Percentiles rank a stretch among this genome's conserved stretches.
Conservation (phyloP, 2,113 vertebrate genomes). For the Thunnus thynnus region DNA sequence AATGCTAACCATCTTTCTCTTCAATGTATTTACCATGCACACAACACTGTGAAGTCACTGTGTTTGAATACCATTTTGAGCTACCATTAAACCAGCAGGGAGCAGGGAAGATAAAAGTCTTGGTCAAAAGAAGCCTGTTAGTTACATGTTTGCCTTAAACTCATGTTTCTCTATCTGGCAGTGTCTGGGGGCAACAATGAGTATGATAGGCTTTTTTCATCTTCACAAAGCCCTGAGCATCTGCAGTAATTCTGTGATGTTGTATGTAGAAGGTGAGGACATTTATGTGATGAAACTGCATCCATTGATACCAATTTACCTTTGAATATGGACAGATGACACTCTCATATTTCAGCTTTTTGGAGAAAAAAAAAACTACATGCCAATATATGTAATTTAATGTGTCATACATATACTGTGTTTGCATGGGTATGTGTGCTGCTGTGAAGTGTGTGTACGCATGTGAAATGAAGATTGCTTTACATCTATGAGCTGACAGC, state of each 20-base stretch:
- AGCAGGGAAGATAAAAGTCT: not conserved
- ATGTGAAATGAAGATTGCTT: not conserved
- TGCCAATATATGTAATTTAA: not conserved
- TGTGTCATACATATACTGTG: not conserved
- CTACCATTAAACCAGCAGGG: not conserved
- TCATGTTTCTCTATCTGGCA: not conserved
- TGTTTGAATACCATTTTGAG: not conserved
- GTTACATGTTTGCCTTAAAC: conserved; percentile 2
- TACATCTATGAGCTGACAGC: conserved; percentile 7
- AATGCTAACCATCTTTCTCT: no score
- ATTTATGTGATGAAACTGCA: not conserved
- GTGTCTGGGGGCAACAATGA: not conserved
- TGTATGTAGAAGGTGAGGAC: not conserved
- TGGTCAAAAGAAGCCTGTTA: not conserved
- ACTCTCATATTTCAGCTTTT: not conserved
- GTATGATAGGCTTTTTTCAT: conserved; percentile 27
- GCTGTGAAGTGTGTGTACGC: not conserved
- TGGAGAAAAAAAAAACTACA: not conserved
- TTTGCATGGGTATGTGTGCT: not conserved
- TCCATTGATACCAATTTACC: not conserved
- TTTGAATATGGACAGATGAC: not conserved
- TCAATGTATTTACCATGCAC: not conserved
- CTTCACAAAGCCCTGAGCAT: conserved; percentile 1
- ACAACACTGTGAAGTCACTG: not conserved
- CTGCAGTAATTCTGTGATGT: not conserved